phyloP scores from a whole-genome alignment of 2,797 vertebrate genomes.

The Enteromius viviparus region DNA sequence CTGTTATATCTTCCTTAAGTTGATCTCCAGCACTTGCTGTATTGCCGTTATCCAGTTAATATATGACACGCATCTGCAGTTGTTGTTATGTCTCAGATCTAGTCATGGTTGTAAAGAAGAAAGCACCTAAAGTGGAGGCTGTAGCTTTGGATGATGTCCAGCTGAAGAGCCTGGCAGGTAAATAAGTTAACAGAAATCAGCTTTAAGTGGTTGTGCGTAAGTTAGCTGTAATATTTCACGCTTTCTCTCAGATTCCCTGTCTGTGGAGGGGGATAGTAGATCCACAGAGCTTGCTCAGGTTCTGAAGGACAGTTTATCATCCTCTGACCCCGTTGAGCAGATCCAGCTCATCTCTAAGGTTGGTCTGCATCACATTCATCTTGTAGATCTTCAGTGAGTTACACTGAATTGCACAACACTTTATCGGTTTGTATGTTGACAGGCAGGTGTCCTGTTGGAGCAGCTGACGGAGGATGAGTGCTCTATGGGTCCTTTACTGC shows the following conservation, averaged over 20 bases:
- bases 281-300: slow-evolving; percentile 79
- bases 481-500: slow-evolving; percentile 68
- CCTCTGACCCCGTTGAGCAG: slow-evolving; percentile 87
- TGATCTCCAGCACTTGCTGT: neutral
- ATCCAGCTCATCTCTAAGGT: slow-evolving; percentile 91
- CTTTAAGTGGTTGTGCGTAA: neutral
- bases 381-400: neutral
- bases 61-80: neutral
- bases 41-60: neutral
- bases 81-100: slow-evolving; percentile 20
- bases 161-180: slow-evolving; percentile 82
- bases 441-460: slow-evolving; percentile 84
- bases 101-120: slow-evolving; percentile 94
- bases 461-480: slow-evolving; percentile 67
- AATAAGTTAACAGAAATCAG: slow-evolving; percentile 19
- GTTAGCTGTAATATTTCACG: neutral
- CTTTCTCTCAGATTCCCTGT: slow-evolving; percentile 69
- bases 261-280: slow-evolving; percentile 75
- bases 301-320: slow-evolving; percentile 80
- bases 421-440: neutral
- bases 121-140: slow-evolving; percentile 81
- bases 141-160: slow-evolving; percentile 79
- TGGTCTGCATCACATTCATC: slow-evolving; percentile 31
- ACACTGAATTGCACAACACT: neutral
- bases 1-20: neutral